Conservation (phyloP, 2,797 vertebrate genomes). For the Glossophaga mutica region DNA sequence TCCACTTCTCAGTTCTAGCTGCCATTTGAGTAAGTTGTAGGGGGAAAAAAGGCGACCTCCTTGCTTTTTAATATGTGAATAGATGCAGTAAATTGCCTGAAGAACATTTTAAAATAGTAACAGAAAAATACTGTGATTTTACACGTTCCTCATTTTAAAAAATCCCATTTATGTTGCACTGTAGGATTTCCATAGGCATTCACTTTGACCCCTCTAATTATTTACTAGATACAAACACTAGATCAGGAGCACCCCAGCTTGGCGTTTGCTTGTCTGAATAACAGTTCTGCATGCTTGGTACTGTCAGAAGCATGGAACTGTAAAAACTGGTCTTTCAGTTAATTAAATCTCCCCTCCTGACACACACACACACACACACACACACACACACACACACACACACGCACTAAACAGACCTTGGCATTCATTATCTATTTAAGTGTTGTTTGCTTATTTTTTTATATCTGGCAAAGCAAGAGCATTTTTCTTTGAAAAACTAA, state of each 20-base stretch:
- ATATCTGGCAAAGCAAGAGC: not conserved
- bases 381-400: too few relatives aligned
- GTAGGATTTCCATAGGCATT: not conserved
- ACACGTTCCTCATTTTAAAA: not conserved
- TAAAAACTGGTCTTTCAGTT: not conserved
- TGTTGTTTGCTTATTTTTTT: not conserved
- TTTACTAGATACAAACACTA: not conserved
- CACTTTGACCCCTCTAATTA: not conserved
- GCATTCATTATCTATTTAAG: not conserved
- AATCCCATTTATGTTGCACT: not conserved
- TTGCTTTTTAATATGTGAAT: conserved; percentile 4
- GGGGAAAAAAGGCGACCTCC: not conserved
- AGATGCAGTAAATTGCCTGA: not conserved
- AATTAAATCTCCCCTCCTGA: not conserved
- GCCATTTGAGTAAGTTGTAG: not conserved
- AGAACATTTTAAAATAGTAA: conserved; percentile 8
- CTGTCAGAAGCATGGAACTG: not conserved
- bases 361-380: too few relatives aligned
- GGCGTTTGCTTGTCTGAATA: not conserved
- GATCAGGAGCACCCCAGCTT: not conserved
- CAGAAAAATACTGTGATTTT: not conserved
- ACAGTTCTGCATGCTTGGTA: not conserved
- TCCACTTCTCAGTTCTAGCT: not conserved
- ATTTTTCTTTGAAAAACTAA: conserved; percentile 44
- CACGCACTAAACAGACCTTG: not conserved